Conservation (phyloP, 2,113 vertebrate species). For the Thalassoma bifasciatum region DNA sequence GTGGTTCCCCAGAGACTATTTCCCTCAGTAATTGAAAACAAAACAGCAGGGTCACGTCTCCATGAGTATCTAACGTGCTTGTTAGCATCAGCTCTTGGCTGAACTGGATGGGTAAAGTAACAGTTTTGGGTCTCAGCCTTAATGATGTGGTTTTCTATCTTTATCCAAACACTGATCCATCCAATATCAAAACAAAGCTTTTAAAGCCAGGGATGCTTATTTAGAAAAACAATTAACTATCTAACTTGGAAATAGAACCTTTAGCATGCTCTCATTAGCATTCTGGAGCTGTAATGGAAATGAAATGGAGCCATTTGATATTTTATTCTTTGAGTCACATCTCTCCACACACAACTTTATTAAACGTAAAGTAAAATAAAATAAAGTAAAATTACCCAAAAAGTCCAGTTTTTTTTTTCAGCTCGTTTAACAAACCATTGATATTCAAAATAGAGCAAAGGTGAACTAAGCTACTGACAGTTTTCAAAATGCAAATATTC, state of each 20-base stretch:
- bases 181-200: background rate
- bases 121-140: background rate
- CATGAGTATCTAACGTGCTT: conserved; percentile 31
- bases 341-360: no score
- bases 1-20: conserved; percentile 25
- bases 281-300: no score
- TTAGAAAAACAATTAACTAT: background rate
- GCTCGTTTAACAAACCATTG: no score
- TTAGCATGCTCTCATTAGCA: no score
- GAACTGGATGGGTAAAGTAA: conserved; percentile 18
- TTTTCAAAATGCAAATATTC: no score
- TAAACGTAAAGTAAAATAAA: no score
- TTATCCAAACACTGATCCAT: conserved; percentile 7
- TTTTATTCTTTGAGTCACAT: no score
- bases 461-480: no score
- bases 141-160: conserved; percentile 26
- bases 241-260: background rate
- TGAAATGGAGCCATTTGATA: no score
- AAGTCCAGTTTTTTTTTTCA: no score
- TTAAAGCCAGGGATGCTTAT: background rate
- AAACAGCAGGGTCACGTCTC: conserved; percentile 51
- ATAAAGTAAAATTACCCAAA: no score
- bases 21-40: conserved; percentile 50
- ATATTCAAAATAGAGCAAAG: no score
- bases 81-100: conserved; percentile 34